Conservation (phyloP, 2,888 invertebrate genomes). For the Arge pagana region DNA sequence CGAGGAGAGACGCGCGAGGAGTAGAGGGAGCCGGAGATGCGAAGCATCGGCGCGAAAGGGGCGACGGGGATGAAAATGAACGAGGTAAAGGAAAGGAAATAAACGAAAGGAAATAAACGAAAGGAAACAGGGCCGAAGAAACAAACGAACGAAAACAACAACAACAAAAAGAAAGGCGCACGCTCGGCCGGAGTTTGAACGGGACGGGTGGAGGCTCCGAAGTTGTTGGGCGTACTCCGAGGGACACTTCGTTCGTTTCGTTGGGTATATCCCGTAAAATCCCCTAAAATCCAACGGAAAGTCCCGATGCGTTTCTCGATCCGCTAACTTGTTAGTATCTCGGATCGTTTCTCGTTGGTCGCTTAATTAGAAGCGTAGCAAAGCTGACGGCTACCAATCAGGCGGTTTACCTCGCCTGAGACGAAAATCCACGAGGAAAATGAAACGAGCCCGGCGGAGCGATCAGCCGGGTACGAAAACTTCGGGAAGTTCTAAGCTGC, state of each 20-base stretch:
- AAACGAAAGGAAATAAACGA: not conserved
- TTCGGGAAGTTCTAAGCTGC: too few species aligned
- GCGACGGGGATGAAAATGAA: not conserved
- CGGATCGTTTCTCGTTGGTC: not conserved
- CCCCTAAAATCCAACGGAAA: not conserved
- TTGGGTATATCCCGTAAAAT: not conserved
- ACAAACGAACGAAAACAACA: not conserved
- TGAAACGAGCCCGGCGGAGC: too few species aligned
- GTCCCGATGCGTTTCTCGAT: not conserved
- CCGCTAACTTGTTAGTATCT: not conserved
- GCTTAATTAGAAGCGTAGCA: slow-evolving; percentile 2
- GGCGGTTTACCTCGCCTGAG: not conserved
- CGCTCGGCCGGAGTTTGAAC: too few species aligned
- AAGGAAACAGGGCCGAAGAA: not conserved
- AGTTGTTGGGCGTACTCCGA: too few species aligned
- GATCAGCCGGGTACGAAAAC: too few species aligned
- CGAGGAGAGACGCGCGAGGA: too few species aligned
- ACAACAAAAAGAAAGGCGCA: not conserved
- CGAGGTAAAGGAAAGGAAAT: not conserved
- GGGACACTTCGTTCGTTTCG: not conserved
- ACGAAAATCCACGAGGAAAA: not conserved
- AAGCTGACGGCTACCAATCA: slow-evolving; percentile 10
- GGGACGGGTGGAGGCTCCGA: too few species aligned
- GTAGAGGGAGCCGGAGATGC: not conserved
- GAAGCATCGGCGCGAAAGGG: too few species aligned